Base-by-base conservation (phyloP, 2,797 vertebrate species). In the Taeniopygia guttata region DNA sequence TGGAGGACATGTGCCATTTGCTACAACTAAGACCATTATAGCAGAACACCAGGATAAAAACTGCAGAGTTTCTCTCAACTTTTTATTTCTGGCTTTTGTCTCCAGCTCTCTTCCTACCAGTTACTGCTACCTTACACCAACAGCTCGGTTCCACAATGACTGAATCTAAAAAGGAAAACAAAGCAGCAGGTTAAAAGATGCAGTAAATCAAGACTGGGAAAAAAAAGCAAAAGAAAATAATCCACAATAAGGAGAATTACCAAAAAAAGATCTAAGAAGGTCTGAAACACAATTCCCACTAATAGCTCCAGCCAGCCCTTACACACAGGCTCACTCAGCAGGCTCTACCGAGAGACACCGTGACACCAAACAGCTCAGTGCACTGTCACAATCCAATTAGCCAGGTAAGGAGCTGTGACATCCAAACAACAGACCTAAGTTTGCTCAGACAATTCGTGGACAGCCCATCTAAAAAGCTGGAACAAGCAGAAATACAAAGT, bases 81-180 rank as follows among this genome's bases (percentile, higher is more conserved):
- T 87, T 87, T 93, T 93, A 72, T 84, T 92, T 89, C 89, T 90
- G 62, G 26, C 62, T 72, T 86, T 85, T 81, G 22, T 63, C 52
- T 81, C 84, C 69, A 87, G 59, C 43, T 79, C 45, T 94, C 70
- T 87, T 87, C 84, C 81, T 89, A 90, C 22, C 49, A 36, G 32
- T 63, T 75, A 84, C 54, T 72, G 46, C 51, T 51, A 64, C 67
- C 78, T 84, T 40, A 78, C 7, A 84, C 20, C 70, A 86, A 64
- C 25, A 90, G 42, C 30, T 93, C 18, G 60, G 38, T 13, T 87
- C 51, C 72, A 82, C 59, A 87, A 58, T 42, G 66, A 87, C 55
- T 78, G 58, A 84, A 68, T 82, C 58, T 72, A 84, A 87, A 92
- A 79, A 67, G 69, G 46, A 72, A 89, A 72, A 82, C 46, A 90